Conservation (phyloP, 1,140 invertebrate species). For the Mizuhopecten yessoensis region DNA sequence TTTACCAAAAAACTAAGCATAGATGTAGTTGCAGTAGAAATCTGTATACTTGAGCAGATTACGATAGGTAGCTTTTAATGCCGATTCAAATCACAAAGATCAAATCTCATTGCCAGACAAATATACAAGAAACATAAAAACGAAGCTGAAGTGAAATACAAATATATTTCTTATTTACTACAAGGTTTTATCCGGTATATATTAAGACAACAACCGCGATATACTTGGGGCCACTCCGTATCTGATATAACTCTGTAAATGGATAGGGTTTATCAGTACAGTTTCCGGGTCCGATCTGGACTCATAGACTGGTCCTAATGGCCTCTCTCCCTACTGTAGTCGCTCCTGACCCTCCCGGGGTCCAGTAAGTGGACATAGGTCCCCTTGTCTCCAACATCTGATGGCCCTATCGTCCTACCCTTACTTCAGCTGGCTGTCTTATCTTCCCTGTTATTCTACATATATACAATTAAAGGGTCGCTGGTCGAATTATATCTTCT, state of each 20-base stretch:
- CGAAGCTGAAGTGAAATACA: background rate
- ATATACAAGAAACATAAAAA: constrained; percentile 7
- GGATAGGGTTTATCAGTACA: background rate
- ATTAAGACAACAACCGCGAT: background rate
- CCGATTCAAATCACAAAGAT: background rate
- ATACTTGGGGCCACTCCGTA: background rate
- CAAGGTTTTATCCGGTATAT: background rate
- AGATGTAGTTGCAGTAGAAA: constrained; percentile 1
- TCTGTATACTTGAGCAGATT: background rate
- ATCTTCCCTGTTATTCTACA: background rate
- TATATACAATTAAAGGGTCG: background rate
- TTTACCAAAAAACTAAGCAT: background rate
- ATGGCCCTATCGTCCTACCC: background rate
- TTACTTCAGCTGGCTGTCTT: background rate
- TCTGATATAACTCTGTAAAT: background rate
- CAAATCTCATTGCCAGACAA: background rate
- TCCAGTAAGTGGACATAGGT: background rate
- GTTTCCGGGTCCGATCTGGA: background rate
- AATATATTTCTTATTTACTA: constrained; percentile 27
- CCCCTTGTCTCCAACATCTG: background rate
- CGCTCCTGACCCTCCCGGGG: background rate
- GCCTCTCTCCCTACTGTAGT: background rate
- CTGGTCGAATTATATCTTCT: background rate
- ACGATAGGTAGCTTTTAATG: background rate
- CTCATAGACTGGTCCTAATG: background rate